Conservation (phyloP, 2,888 invertebrate species). For the Scaptomyza tumidula region DNA sequence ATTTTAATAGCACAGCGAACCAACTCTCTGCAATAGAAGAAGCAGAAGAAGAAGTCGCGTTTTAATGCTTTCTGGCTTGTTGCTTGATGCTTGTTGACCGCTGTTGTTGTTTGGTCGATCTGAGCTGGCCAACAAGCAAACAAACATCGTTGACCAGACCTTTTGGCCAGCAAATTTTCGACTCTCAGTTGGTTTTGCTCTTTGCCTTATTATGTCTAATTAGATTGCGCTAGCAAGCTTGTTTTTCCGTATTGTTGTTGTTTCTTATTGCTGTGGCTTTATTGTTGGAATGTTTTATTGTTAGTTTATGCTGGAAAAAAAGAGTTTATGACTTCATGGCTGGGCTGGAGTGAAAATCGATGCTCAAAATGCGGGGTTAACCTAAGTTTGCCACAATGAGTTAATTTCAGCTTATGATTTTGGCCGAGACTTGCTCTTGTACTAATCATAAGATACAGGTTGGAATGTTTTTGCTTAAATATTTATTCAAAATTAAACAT, state of each 20-base stretch:
- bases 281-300: slow-evolving; percentile 42
- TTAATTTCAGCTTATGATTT: slow-evolving; percentile 22
- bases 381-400: slow-evolving; percentile 41
- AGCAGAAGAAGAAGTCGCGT: slow-evolving; percentile 19
- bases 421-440: too few species aligned
- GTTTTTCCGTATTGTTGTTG: slow-evolving; percentile 2
- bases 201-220: slow-evolving; percentile 78
- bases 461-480: too few species aligned
- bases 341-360: slow-evolving; percentile 28
- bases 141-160: slow-evolving; percentile 50
- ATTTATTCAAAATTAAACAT: too few species aligned
- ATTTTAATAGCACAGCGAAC: slow-evolving; percentile 72
- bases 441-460: too few species aligned
- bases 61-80: slow-evolving; percentile 20
- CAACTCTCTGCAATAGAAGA: slow-evolving; percentile 45
- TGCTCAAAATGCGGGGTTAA: slow-evolving; percentile 44
- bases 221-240: slow-evolving; percentile 62
- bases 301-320: slow-evolving; percentile 19
- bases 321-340: slow-evolving; percentile 26
- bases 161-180: slow-evolving; percentile 60
- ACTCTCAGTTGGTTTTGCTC: slow-evolving; percentile 28
- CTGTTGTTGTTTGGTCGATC: slow-evolving; percentile 17
- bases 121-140: slow-evolving; percentile 47
- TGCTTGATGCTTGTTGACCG: slow-evolving; percentile 20
- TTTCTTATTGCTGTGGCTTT: background rate